Base-by-base conservation (phyloP, 2,113 vertebrate genomes). In the Neopipo cinnamomea region DNA sequence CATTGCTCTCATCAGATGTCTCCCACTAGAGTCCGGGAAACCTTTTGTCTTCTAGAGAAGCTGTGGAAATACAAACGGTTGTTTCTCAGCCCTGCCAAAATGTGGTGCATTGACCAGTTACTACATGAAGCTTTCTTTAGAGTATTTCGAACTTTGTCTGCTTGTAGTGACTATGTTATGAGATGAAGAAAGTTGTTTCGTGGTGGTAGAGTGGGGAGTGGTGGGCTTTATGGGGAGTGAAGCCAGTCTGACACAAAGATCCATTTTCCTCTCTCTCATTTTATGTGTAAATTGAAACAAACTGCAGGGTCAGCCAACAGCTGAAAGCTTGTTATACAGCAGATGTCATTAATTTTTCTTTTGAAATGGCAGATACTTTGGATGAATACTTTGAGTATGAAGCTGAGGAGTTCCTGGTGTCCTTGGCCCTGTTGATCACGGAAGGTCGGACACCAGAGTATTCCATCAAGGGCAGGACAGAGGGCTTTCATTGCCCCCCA, bases 371-470 rank as follows among this genome's bases (percentile, higher is more conserved):
- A 99, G 99, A 99, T 97, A 98, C 98, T 53, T 96, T 98, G 39
- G 99, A 99, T 98, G 99, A 99, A 93, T 99, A 99, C 96, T 99
- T 99, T 58, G 99, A 99, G 97, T 99, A 99, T 9, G 99, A 99
- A 63, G 98, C 99, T 6, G 99, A 99, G 97, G 99, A 99, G 97
- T 99, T 99, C 97, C 98, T 99, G 97, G 98, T 99, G 85, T 99
- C 99, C 96, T 98, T 99, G 98, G 99, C 99, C 75, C 97, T 99
- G 97, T 97, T 99, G 93, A 99, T 99, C 97, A 99, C 99, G 2
- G 99, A 99, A 98, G 99, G 99, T 87, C 98, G 99, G 89, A 99
- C 99, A 1, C 99, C 99, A 0, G 99, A 99, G 96, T 98, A 98
- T 94, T 99, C 99, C 0, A 98, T 99, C 87, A 99, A 99, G 97